Evolutionary conservation across 2,797 vertebrate species (phyloP).

Genomic region (Falco biarmicus): DNA sequence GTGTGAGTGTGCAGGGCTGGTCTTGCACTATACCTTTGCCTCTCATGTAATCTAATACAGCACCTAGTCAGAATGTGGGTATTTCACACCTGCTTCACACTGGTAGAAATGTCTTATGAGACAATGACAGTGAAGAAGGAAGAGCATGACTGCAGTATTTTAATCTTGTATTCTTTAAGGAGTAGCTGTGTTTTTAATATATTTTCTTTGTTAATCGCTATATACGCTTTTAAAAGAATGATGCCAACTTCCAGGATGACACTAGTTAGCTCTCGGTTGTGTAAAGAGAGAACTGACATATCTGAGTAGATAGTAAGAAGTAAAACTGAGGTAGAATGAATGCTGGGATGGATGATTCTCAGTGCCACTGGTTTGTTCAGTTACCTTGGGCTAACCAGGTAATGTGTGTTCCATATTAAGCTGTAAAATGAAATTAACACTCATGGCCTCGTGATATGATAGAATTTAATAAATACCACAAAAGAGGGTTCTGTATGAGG

Average conservation of each 20-base stretch:
- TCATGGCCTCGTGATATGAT: not conserved
- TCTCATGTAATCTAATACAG: fast-evolving
- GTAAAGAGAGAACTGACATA: not conserved
- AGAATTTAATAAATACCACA: not conserved
- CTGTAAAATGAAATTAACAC: not conserved
- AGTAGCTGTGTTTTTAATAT: not conserved
- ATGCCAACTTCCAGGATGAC: not conserved
- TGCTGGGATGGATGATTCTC: not conserved
- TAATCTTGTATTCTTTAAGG: not conserved
- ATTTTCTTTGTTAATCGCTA: not conserved
- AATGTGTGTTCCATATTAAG: not conserved
- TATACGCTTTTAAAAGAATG: not conserved
- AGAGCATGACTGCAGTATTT: not conserved
- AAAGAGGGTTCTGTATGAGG: not conserved
- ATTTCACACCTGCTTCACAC: not conserved
- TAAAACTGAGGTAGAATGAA: not conserved
- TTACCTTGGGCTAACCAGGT: not conserved
- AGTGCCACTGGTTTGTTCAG: not conserved
- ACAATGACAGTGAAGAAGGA: not conserved
- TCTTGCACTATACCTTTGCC: not conserved
- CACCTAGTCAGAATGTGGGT: not conserved
- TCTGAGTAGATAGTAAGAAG: not conserved
- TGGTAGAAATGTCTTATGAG: not conserved
- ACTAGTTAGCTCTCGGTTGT: not conserved
- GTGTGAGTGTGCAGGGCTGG: not conserved